Percentiles rank a stretch among this genome's conserved stretches.
These are phyloP conservation scores for Biston betularia DNA, from an alignment of 2,888 invertebrate species.

Conservation along the genomic window DNA sequence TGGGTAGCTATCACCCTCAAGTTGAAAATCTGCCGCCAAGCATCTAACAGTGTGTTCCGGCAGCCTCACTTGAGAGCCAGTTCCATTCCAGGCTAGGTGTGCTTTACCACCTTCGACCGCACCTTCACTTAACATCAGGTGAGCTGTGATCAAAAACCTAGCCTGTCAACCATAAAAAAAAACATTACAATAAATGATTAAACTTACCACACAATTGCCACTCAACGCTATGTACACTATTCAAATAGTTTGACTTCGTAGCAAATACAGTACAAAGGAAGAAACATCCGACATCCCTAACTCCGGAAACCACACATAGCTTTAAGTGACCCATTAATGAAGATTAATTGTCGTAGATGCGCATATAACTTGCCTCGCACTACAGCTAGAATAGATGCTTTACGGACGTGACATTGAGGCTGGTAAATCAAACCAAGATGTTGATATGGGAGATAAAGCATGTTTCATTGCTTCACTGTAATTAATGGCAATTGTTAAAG, in stretches of 20 bases:
- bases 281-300: conserved; percentile 58
- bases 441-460: conserved; percentile 14
- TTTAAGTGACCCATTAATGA: conserved; percentile 77
- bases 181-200: too few relatives aligned
- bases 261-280: conserved; percentile 56
- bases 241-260: conserved; percentile 60
- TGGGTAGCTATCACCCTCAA: too few relatives aligned
- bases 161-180: too few relatives aligned
- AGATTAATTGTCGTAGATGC: conserved; percentile 79
- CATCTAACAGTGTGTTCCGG: too few relatives aligned
- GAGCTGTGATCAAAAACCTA: too few relatives aligned
- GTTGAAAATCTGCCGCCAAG: too few relatives aligned
- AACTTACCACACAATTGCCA: neutral
- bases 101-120: too few relatives aligned
- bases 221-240: conserved; percentile 39
- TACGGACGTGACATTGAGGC: conserved; percentile 25
- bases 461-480: conserved; percentile 3
- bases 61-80: too few relatives aligned
- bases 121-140: too few relatives aligned
- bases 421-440: conserved; percentile 30
- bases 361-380: conserved; percentile 53
- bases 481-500: neutral
- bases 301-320: conserved; percentile 74
- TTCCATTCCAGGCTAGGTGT: too few relatives aligned
- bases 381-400: conserved; percentile 25